Evolutionary conservation across 2,797 vertebrate genomes (phyloP).

Genomic region (Spinibarbus caldwelli): DNA sequence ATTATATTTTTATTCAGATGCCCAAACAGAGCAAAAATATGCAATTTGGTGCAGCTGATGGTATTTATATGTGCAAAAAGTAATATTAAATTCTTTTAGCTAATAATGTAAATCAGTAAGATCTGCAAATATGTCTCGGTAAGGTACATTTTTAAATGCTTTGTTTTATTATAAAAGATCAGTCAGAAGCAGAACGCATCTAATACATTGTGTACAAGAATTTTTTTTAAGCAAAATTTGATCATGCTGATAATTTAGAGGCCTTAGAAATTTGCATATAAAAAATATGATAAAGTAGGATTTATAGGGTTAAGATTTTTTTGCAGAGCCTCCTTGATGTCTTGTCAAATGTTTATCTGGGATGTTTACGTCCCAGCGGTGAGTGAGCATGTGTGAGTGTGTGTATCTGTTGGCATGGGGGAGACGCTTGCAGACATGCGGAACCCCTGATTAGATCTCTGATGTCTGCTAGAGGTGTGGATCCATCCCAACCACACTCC

Average conservation of each 20-base stretch:
- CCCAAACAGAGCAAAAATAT: neutral
- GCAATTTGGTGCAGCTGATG: neutral
- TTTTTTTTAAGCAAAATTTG: neutral
- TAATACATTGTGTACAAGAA: neutral
- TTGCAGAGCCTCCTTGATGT: neutral
- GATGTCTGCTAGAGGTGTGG: constrained; percentile 63
- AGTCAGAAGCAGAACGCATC: neutral
- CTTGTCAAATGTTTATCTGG: constrained; percentile 30
- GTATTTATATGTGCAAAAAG: neutral
- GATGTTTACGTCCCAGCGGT: constrained; percentile 28
- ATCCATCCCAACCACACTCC: constrained; percentile 58
- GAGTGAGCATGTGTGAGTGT: constrained; percentile 48
- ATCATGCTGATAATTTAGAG: neutral
- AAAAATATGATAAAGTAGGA: neutral
- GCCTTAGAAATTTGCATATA: neutral
- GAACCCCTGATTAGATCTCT: constrained; percentile 66
- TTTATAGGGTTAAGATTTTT: neutral
- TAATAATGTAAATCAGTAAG: neutral
- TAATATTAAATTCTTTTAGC: too few species aligned
- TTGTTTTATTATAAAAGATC: neutral
- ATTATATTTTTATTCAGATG: too few species aligned
- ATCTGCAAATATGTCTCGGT: neutral
- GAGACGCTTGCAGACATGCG: constrained; percentile 60
- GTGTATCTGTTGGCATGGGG: constrained; percentile 29
- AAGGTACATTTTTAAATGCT: neutral